These are phyloP conservation scores for Lycodopsis pacificus DNA, from an alignment of 2,797 vertebrate genomes.

Conservation along the genomic window DNA sequence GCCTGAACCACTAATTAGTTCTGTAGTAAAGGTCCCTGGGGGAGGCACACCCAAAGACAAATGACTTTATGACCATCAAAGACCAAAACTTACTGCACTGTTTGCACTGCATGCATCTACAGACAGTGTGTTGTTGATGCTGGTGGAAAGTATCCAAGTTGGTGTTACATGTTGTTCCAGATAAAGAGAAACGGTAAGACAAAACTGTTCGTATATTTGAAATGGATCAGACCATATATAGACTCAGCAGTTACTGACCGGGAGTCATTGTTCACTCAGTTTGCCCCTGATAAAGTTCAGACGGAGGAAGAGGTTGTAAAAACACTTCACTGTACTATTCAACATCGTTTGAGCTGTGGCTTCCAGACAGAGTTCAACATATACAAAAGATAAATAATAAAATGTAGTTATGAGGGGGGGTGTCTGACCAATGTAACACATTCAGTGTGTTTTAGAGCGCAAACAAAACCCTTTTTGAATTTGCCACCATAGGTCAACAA, in stretches of 20 bases:
- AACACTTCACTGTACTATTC: constrained; percentile 55
- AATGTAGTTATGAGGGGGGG: not conserved
- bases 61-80: constrained; percentile 25
- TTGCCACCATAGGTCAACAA: not conserved
- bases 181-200: constrained; percentile 35
- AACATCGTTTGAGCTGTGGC: constrained; percentile 46
- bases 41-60: constrained; percentile 48
- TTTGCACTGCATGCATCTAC: constrained; percentile 21
- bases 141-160: constrained; percentile 11
- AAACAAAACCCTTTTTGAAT: not conserved
- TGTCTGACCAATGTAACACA: constrained; percentile 18
- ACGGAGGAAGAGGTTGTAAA: constrained; percentile 67
- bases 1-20: constrained; percentile 60
- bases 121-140: constrained; percentile 6
- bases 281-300: constrained; percentile 45
- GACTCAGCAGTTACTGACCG: constrained; percentile 4
- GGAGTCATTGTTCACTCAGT: constrained; percentile 54
- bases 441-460: not conserved
- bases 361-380: constrained; percentile 29
- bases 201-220: constrained; percentile 30
- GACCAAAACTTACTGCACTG: constrained; percentile 7
- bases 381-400: constrained; percentile 38
- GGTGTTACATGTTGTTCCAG: not conserved
- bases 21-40: constrained; percentile 15
- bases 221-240: constrained; percentile 40